A percentile compares a stretch with the other conserved stretches of the same genome.
These are phyloP conservation scores for Acrocephalus arundinaceus DNA, from an alignment of 2,113 vertebrate species.

Conservation along the genomic window DNA sequence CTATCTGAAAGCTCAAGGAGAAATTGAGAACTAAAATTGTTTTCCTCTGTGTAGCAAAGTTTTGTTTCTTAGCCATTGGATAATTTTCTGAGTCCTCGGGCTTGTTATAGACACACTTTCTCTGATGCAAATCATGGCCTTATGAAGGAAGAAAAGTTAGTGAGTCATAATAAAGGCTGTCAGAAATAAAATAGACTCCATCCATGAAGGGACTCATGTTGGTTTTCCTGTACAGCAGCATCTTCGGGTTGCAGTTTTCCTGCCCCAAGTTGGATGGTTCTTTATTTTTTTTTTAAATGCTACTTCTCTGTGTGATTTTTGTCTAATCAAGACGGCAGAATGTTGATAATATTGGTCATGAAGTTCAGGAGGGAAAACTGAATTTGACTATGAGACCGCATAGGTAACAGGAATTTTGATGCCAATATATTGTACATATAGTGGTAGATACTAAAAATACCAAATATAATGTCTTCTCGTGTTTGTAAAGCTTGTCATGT, in stretches of 20 bases:
- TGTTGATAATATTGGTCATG: neutral
- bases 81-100: neutral
- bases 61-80: neutral
- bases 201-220: neutral
- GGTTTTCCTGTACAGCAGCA: neutral
- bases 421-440: neutral
- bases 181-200: neutral
- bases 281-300: neutral
- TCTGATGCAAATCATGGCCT: neutral
- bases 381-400: neutral
- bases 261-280: accelerated
- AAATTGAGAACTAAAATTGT: neutral
- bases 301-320: neutral
- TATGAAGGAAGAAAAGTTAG: constrained; percentile 1
- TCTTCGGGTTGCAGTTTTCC: neutral
- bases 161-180: neutral
- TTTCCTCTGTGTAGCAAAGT: neutral
- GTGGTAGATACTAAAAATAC: neutral
- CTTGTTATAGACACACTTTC: neutral
- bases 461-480: neutral
- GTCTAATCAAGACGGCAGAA: neutral
- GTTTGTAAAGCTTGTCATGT: neutral
- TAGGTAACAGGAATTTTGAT: neutral
- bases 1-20: neutral
- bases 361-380: neutral